Evolutionary conservation across 2,888 invertebrate species (phyloP).

Genomic region (Alitta virens): DNA sequence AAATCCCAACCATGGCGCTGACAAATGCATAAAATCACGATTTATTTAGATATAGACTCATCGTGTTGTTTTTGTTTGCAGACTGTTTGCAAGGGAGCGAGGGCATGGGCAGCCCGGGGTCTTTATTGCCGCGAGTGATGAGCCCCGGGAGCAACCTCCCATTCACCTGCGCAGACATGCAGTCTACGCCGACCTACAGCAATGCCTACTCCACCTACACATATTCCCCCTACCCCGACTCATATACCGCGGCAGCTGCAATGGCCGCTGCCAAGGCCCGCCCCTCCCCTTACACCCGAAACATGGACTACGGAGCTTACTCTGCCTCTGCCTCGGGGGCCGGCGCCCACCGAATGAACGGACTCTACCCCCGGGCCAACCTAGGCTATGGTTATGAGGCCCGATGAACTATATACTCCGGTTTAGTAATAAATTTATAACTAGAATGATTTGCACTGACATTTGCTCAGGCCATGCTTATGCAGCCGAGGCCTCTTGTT

Average conservation of each 20-base stretch:
- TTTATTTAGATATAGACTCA: neutral
- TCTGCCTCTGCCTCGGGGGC: slow-evolving; percentile 6
- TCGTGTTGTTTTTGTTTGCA: neutral
- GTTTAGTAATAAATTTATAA: no score
- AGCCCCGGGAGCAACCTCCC: slow-evolving; percentile 10
- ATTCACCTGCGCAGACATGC: neutral
- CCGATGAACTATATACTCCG: slow-evolving; percentile 14
- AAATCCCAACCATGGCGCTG: no score
- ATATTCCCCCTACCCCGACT: slow-evolving; percentile 43
- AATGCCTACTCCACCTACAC: slow-evolving; percentile 35
- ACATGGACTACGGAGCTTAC: slow-evolving; percentile 47
- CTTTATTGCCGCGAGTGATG: slow-evolving; percentile 12
- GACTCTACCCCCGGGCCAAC: slow-evolving; percentile 39
- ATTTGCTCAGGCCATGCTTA: no score
- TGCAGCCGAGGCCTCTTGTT: no score
- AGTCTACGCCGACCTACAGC: slow-evolving; percentile 7
- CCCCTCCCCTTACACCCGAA: slow-evolving; percentile 44
- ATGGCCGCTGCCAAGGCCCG: slow-evolving; percentile 25
- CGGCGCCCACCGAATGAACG: slow-evolving; percentile 39
- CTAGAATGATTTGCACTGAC: no score
- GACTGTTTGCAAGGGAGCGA: slow-evolving; percentile 7
- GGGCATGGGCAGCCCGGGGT: neutral
- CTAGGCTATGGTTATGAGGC: slow-evolving; percentile 38
- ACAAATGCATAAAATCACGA: neutral
- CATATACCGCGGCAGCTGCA: slow-evolving; percentile 39